Evolutionary conservation across 2,113 vertebrate genomes (phyloP).

Genomic region (Entelurus aequoreus): DNA sequence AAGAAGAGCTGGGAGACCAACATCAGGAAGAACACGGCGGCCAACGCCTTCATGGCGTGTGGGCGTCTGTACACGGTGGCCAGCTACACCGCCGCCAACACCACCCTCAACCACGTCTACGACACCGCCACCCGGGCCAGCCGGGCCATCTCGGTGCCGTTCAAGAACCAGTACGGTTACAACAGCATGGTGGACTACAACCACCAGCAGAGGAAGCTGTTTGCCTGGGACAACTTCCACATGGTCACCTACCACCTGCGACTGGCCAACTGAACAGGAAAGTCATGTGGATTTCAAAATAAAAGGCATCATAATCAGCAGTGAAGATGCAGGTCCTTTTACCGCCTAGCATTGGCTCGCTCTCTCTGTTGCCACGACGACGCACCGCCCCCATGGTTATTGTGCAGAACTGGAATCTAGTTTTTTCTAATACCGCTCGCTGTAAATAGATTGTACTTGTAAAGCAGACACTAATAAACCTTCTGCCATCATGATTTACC

Average conservation of each 20-base stretch:
- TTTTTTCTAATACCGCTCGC: constrained; percentile 10
- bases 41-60: constrained; percentile 89
- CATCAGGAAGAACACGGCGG: constrained; percentile 83
- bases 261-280: constrained; percentile 55
- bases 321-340: background rate
- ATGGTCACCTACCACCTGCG: constrained; percentile 85
- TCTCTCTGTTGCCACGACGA: background rate
- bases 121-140: constrained; percentile 73
- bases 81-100: constrained; percentile 77
- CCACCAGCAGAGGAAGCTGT: constrained; percentile 80
- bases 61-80: constrained; percentile 85
- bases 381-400: background rate
- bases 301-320: background rate
- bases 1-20: constrained; percentile 85
- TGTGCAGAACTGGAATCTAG: constrained; percentile 20
- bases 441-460: constrained; percentile 35
- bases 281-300: constrained; percentile 3
- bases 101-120: constrained; percentile 82
- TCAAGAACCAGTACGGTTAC: constrained; percentile 83
- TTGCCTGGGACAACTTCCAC: constrained; percentile 92
- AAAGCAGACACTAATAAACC: background rate
- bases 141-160: constrained; percentile 73
- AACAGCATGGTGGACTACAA: constrained; percentile 94
- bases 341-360: background rate
- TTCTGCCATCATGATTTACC: no score